A percentile compares a stretch with the other conserved stretches of the same genome.
Evolutionary conservation across 2,113 vertebrate genomes (phyloP).

Genomic region (Erpornis zantholeuca): DNA sequence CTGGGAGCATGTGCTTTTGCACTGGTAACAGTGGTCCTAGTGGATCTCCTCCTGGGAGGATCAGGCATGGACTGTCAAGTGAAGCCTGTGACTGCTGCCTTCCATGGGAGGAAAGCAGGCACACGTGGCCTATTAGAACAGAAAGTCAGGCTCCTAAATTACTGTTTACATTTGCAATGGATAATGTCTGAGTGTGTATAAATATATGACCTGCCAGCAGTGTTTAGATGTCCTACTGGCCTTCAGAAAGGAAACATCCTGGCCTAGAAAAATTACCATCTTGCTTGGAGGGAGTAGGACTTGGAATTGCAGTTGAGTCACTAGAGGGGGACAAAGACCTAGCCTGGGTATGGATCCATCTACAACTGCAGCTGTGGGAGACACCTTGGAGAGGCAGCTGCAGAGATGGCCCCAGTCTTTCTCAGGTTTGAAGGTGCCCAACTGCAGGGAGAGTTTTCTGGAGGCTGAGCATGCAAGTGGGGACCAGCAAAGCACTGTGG

Average conservation of each 20-base stretch:
- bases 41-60: background rate
- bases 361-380: background rate
- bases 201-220: background rate
- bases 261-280: background rate
- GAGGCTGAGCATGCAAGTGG: background rate
- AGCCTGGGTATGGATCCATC: background rate
- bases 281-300: background rate
- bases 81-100: background rate
- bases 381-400: background rate
- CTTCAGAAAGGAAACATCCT: background rate
- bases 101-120: background rate
- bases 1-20: background rate
- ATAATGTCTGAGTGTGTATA: background rate
- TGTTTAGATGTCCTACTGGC: background rate
- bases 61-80: background rate
- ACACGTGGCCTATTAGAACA: background rate
- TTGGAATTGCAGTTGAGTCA: background rate
- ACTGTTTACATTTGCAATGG: background rate
- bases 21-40: background rate
- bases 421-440: background rate
- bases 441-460: background rate
- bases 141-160: conserved; percentile 1
- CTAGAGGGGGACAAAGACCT: conserved; percentile 69
- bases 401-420: background rate
- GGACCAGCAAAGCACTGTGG: background rate